Percentiles rank a stretch among this genome's conserved stretches.
Evolutionary conservation across 30 jellyfish, hydroid and myxozoan genomes (phyloP).

Genomic region (Sanderia malayensis): DNA sequence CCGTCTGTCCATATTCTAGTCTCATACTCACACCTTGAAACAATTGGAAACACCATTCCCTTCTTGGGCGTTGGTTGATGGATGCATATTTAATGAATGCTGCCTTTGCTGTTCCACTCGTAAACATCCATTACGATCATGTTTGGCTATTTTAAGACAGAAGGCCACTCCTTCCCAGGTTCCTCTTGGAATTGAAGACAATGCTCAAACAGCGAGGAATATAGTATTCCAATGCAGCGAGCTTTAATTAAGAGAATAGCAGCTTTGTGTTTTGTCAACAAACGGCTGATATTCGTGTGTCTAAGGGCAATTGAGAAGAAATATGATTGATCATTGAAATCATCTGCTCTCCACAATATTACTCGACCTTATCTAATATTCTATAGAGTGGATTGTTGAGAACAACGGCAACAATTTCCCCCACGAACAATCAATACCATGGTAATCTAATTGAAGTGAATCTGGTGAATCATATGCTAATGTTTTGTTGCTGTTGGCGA

Average conservation of each 20-base stretch:
- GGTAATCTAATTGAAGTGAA: slow-evolving; percentile 30
- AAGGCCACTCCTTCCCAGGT: not conserved
- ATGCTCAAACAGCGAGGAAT: not conserved
- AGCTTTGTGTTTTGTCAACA: no score
- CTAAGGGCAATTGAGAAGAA: no score
- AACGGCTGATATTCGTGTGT: no score
- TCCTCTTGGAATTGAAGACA: not conserved
- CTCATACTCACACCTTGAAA: no score
- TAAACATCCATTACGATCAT: no score
- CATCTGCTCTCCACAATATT: slow-evolving; percentile 28
- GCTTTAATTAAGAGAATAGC: not conserved
- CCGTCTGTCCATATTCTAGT: no score
- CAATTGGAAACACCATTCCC: no score
- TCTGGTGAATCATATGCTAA: not conserved
- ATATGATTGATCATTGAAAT: no score
- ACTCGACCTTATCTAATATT: slow-evolving; percentile 30
- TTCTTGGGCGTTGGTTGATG: no score
- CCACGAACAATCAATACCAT: slow-evolving; percentile 24
- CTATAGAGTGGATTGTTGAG: slow-evolving; percentile 1
- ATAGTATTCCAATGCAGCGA: not conserved
- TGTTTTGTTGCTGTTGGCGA: slow-evolving; percentile 26
- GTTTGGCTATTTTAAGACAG: not conserved
- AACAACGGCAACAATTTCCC: slow-evolving; percentile 47
- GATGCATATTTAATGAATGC: no score
- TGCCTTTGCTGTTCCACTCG: no score